These are phyloP conservation scores for Bilobella aurantiaca DNA, from an alignment of 1,140 invertebrate genomes.

Conservation along the genomic window DNA sequence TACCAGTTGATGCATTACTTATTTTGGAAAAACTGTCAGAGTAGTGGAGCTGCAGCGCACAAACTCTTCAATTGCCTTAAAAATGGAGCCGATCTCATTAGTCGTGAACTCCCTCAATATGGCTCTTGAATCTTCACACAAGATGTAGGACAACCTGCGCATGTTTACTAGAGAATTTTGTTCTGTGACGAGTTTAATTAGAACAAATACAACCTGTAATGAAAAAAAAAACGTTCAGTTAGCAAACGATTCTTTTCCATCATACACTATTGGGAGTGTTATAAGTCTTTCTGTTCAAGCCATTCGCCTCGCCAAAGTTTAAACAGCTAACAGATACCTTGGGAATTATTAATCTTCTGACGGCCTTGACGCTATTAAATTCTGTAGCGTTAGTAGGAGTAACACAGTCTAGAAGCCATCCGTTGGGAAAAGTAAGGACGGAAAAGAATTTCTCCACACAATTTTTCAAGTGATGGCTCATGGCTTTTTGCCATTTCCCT, in stretches of 20 bases:
- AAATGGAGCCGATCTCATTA: constrained; percentile 20
- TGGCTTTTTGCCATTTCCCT: constrained; percentile 18
- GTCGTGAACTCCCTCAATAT: constrained; percentile 21
- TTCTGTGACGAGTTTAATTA: constrained; percentile 22
- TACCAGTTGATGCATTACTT: background rate
- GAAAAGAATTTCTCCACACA: constrained; percentile 17
- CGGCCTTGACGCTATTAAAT: constrained; percentile 9
- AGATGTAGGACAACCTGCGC: constrained; percentile 12
- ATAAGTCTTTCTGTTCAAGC: too few relatives aligned
- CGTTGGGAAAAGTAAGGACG: constrained; percentile 24
- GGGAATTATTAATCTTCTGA: constrained; percentile 11
- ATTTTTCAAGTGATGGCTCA: constrained; percentile 12
- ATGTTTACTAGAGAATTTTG: constrained; percentile 11
- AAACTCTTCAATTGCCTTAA: constrained; percentile 19
- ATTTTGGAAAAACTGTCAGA: background rate
- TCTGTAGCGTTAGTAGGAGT: constrained; percentile 11
- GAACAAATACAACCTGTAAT: constrained; percentile 20
- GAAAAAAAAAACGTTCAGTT: background rate
- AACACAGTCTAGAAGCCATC: constrained; percentile 23
- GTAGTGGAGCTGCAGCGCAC: background rate
- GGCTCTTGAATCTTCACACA: constrained; percentile 15
- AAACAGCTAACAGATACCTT: constrained; percentile 6
- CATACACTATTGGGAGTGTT: background rate
- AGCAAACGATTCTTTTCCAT: background rate
- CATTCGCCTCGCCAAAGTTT: too few relatives aligned